Evolutionary conservation across 1,140 invertebrate species (phyloP), one percentile per base, ranked within the genome.

Genomic region (Cherax quadricarinatus): DNA sequence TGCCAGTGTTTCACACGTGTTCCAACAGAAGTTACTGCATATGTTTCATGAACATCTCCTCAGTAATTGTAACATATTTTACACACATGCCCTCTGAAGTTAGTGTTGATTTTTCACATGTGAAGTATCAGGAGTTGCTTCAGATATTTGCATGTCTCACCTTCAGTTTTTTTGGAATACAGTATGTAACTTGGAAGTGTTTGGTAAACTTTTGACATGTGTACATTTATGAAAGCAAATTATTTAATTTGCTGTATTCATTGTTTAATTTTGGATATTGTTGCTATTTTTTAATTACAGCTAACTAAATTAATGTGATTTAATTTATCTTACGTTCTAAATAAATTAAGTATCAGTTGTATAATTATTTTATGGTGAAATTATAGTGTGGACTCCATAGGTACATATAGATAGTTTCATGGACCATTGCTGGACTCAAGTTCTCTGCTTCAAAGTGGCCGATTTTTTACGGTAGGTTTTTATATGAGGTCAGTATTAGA

Each of bases 401-500:
- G 87, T 82, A 89, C 75, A 81, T 49, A 62, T 82, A 51, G 53
- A 78, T 62, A 89, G 62, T 89, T 66, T 89, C 85, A 57, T 89
- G 87, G 60, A 89, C 87, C 87, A 70, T 82, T 88, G 86, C 73
- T 88, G 75, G 86, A 88, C 75, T 79, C 85, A 87, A 87, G 85
- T 66, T 89, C 87, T 41, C 51, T 81, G 60, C 87, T 89, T 86
- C 84, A 81, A 70, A 91, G 90, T 91, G 90, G 90, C 90, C 78
- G 48, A 73, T 91, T 91, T 91, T 91, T 91, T 91, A 91, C 90
- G 51, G 90, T 91, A 91, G 90, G 85, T 86, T 91, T 91, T 91
- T 91, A 91, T 91, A 91, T 91, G 90, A 91, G 84, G 90, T 91
- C 90, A 91, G 90, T 91, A 91, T 91, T 91, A 91, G 90, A 91